Percentiles rank a stretch among this genome's conserved stretches.
phyloP scores from a whole-genome alignment of 1,140 invertebrate species.

The Linepithema humile region DNA sequence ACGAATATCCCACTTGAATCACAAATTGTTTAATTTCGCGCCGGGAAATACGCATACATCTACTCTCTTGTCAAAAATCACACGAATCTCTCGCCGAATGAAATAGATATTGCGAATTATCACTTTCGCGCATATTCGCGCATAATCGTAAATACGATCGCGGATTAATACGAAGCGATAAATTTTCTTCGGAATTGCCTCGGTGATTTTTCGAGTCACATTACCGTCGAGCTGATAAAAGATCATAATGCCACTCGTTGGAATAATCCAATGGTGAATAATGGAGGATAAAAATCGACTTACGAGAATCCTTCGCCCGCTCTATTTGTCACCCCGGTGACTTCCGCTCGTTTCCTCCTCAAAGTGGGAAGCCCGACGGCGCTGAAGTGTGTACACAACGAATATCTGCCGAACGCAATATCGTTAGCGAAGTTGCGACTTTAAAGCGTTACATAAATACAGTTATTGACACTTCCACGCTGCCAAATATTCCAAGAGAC shows the following conservation, averaged over 20 bases:
- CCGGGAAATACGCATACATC: not conserved
- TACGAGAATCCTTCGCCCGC: not conserved
- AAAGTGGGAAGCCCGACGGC: not conserved
- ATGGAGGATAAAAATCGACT: not conserved
- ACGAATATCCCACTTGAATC: not conserved
- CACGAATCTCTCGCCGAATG: not conserved
- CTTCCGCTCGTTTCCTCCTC: not conserved
- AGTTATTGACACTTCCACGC: not conserved
- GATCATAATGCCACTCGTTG: not conserved
- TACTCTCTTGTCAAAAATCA: not conserved
- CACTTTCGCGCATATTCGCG: no score
- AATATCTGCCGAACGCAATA: conserved; percentile 17
- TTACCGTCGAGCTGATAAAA: not conserved
- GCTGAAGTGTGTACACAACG: not conserved
- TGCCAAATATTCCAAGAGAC: not conserved
- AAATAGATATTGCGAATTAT: not conserved
- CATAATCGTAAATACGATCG: not conserved
- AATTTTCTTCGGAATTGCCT: no score
- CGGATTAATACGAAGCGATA: not conserved
- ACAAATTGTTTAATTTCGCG: not conserved
- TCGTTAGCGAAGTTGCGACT: not conserved
- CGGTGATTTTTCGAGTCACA: not conserved
- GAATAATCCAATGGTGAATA: not conserved
- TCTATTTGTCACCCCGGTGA: conserved; percentile 6
- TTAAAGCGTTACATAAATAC: not conserved